These are phyloP conservation scores for Orycteropus afer DNA, from an alignment of 2,113 vertebrate species.

Conservation along the genomic window DNA sequence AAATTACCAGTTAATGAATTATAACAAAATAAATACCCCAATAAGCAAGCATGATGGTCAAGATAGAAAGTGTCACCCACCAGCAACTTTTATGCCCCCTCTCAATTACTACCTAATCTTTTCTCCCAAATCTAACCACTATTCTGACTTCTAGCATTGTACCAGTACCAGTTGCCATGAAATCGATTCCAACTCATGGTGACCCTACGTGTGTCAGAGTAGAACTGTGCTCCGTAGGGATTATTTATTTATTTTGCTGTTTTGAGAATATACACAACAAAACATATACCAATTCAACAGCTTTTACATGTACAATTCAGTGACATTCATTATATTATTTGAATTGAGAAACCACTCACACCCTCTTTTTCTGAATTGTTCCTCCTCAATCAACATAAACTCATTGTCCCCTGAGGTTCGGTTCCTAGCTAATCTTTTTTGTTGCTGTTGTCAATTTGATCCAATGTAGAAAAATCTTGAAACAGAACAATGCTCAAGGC, in stretches of 20 bases:
- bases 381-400: not conserved
- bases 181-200: not conserved
- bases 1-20: not conserved
- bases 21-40: not conserved
- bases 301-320: not conserved
- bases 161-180: not conserved
- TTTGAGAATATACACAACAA: not conserved
- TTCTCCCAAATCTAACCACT: not conserved
- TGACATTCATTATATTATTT: not conserved
- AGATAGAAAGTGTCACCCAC: not conserved
- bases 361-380: not conserved
- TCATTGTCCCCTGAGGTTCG: not conserved
- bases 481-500: not conserved
- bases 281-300: not conserved
- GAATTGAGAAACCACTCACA: not conserved
- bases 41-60: not conserved
- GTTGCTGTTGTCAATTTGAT: not conserved
- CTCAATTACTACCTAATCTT: not conserved
- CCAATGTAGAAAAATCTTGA: not conserved
- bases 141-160: not conserved
- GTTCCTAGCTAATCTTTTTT: not conserved
- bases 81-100: not conserved
- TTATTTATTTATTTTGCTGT: not conserved
- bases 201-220: not conserved
- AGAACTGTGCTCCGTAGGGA: not conserved